Evolutionary conservation across 2,113 vertebrate species (phyloP), one percentile per base, ranked within the genome.

Genomic region (Bos javanicus): DNA sequence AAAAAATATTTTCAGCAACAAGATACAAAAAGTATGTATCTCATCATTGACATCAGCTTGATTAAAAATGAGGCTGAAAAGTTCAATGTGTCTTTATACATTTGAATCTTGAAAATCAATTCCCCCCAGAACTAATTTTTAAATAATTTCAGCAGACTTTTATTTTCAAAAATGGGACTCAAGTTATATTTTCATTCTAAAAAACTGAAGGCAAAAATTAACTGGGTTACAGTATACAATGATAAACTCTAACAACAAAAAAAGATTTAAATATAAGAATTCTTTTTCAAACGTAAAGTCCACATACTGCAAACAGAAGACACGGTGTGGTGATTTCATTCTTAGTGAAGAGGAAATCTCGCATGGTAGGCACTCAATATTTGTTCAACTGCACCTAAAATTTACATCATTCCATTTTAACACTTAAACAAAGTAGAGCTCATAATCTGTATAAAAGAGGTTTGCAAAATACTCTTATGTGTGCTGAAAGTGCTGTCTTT

Each of bases 1-100:
- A 99, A 99, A 99, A 98, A 99, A 99, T 99, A 99, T 99, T 99
- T 99, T 98, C 98, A 99, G 99, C 99, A 99, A 99, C 98, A 99
- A 99, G 99, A 99, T 99, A 99, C 99, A 99, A 99, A 99, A 98
- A 98, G 98, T 98, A 99, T 98, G 98, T 99, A 99, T 98, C 98
- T 99, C 98, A 99, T 98, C 97, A 98, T 98, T 98, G 99, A 99
- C 98, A 99, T 98, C 98, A 99, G 98, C 98, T 98, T 98, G 98
- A 99, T 99, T 98, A 97, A 97, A 99, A 99, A 98, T 97, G 98
- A 99, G 98, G 98, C 98, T 98, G 97, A 98, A 98, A 99, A 99
- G 98, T 98, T 98, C 97, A 98, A 98, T 98, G 98, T 95, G 95
- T 98, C 98, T 99, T 99, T 98, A 99, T 96, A 98, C 91, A 97